These are phyloP conservation scores for human DNA, from an alignment of 2,113 vertebrate species.

Conservation along the genomic window GRCh38 chr11:16938501-16939000, in stretches of 20 bases:
- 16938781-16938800: constrained; percentile 10
- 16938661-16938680: background rate
- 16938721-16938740: background rate
- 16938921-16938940: background rate
- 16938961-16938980: background rate
- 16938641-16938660: background rate
- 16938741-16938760: background rate
- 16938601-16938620: background rate
- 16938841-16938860: background rate
- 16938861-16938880: background rate
- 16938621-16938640: background rate
- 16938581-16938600: background rate
- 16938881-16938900: background rate
- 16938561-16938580: background rate
- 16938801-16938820: background rate
- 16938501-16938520: background rate
- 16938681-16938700: background rate
- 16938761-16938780: background rate
- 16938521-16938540: constrained; percentile 37
- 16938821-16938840: constrained; percentile 14
- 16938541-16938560: background rate
- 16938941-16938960: constrained; percentile 6
- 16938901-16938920: background rate
- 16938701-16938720: background rate
- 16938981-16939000: background rate